Evolutionary conservation across 1,140 invertebrate genomes (phyloP), one percentile per base, ranked within the genome.

Genomic region (Ceratina calcarata): DNA sequence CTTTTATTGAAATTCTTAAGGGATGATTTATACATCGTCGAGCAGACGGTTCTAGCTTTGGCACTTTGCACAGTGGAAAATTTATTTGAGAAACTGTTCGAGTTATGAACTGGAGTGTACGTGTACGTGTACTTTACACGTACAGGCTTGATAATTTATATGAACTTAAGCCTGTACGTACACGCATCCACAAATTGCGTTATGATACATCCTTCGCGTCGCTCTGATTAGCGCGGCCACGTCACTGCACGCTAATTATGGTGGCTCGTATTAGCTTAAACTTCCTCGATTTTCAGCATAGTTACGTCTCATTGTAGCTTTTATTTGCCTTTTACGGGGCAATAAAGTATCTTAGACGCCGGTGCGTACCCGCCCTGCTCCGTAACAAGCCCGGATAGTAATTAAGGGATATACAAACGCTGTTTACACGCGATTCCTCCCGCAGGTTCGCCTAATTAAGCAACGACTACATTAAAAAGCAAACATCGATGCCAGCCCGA

Each of bases 321-420:
- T 74, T 60, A 76, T 62, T 75, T 49, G 68, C 70, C 53, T 83
- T 67, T 73, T 75, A 74, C 45, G 64, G 60, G 68, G 58, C 67
- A 78, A 85, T 84, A 81, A 85, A 84, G 73, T 57, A 84, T 75
- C 66, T 57, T 45, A 45, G 37, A 45, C 6, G 6, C 37, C 37
- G 37, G 45, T 45, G 27, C 76, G 4, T n/a, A 20, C 61, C 71
- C 57, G 61, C 64, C 58, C 7, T 2, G 37, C 37, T 74, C 81
- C 22, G 49, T 77, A 69, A 73, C 66, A 77, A 81, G 53, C 81
- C 61, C 71, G 37, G 37, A 45, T 45, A 51, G 73, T 74, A 85
- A 85, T 85, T 85, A 84, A 65, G 61, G 55, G 62, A 72, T 72
- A 78, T 49, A 78, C 55, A 71, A 64, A 53, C 27, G n/a, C n/a